Percentiles rank a stretch among this genome's conserved stretches.
Evolutionary conservation across 2,888 invertebrate genomes (phyloP).

Genomic region (Tenthredo notha): DNA sequence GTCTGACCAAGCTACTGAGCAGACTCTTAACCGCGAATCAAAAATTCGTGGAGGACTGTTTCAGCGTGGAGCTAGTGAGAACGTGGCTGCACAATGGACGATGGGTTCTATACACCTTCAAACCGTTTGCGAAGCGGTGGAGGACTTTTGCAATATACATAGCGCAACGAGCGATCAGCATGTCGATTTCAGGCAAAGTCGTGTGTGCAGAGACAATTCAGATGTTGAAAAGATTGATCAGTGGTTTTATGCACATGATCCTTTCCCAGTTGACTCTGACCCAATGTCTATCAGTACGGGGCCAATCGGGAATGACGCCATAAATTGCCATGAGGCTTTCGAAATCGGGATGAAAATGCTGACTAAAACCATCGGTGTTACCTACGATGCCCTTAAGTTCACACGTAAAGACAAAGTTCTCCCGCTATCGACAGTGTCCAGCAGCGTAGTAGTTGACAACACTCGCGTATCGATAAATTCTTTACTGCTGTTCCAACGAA

Average conservation of each 20-base stretch:
- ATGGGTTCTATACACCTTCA: conserved; percentile 53
- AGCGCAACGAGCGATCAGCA: conserved; percentile 54
- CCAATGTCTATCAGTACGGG: conserved; percentile 54
- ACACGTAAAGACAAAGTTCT: conserved; percentile 57
- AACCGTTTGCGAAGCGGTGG: conserved; percentile 52
- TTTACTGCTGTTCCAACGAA: conserved; percentile 57
- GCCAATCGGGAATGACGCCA: conserved; percentile 30
- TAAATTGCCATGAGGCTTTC: conserved; percentile 53
- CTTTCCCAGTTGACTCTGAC: conserved; percentile 51
- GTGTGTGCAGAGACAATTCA: conserved; percentile 55
- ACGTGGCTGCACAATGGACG: not conserved
- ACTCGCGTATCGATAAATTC: conserved; percentile 54
- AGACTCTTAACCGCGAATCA: not conserved
- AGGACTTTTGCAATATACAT: conserved; percentile 47
- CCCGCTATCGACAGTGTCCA: conserved; percentile 48
- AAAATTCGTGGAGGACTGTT: not conserved
- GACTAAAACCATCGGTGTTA: conserved; percentile 41
- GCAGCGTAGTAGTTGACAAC: conserved; percentile 49
- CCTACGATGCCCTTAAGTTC: conserved; percentile 53
- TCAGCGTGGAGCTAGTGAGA: not conserved
- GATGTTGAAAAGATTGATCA: conserved; percentile 56
- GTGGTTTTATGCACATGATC: conserved; percentile 55
- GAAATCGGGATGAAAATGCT: conserved; percentile 46
- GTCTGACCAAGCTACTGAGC: conserved; percentile 4
- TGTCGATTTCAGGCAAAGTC: conserved; percentile 52